phyloP scores from a whole-genome alignment of 1,140 invertebrate genomes.

The Calephelis nemesis region DNA sequence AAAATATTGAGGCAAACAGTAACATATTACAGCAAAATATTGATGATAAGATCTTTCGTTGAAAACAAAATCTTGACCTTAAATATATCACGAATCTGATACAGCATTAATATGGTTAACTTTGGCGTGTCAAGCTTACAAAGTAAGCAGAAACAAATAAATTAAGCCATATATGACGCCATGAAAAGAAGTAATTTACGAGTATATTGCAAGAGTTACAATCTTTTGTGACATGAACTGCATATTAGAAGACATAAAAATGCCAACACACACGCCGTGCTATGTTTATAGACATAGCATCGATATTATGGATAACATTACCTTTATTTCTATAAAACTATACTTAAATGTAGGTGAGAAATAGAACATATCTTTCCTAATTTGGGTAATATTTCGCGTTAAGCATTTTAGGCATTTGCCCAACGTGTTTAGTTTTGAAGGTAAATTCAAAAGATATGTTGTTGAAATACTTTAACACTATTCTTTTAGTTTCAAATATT shows the following conservation, averaged over 20 bases:
- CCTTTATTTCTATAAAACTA: too few species aligned
- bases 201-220: not conserved
- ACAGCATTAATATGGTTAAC: not conserved
- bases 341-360: slow-evolving; percentile 20
- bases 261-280: slow-evolving; percentile 30
- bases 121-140: slow-evolving; percentile 5
- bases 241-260: slow-evolving; percentile 33
- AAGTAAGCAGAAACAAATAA: slow-evolving; percentile 1
- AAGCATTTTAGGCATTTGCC: slow-evolving; percentile 23
- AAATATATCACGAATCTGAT: slow-evolving; percentile 3
- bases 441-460: too few species aligned
- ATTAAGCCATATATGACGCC: not conserved
- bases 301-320: slow-evolving; percentile 16
- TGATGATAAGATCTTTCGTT: too few species aligned
- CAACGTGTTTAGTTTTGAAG: not conserved
- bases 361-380: slow-evolving; percentile 26
- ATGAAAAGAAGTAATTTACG: slow-evolving; percentile 9
- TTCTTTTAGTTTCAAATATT: too few species aligned
- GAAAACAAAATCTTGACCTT: not conserved
- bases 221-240: slow-evolving; percentile 14
- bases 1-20: too few species aligned
- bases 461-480: too few species aligned
- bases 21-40: too few species aligned
- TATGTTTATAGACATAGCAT: slow-evolving; percentile 18
- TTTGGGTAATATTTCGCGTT: slow-evolving; percentile 30